Evolutionary conservation across 2,113 vertebrate species (phyloP).

Genomic region (Athene cunicularia): DNA sequence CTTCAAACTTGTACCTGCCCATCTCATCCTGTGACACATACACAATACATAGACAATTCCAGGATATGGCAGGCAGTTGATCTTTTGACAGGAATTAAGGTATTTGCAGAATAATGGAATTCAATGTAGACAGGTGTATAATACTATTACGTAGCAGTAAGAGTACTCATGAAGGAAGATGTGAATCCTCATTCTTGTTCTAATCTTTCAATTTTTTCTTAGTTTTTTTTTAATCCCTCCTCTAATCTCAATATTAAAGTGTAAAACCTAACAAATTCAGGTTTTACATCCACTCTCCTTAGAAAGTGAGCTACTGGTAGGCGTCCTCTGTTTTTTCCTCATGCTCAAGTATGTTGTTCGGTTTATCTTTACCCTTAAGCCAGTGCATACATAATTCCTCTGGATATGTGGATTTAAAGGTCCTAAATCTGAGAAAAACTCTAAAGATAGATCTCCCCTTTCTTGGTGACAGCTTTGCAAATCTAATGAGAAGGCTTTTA

Average conservation of each 20-base stretch:
- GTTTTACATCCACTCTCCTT: neutral
- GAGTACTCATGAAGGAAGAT: neutral
- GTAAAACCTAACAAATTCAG: neutral
- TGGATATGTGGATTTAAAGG: neutral
- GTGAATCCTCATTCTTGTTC: neutral
- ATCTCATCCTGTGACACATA: neutral
- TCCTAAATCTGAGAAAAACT: neutral
- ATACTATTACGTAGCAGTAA: neutral
- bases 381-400: neutral
- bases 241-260: neutral
- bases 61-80: neutral
- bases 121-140: neutral
- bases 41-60: neutral
- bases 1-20: neutral
- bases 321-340: neutral
- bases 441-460: neutral
- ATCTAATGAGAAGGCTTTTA: neutral
- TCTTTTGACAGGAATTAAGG: neutral
- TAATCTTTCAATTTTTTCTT: neutral
- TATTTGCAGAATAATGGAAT: neutral
- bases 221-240: neutral
- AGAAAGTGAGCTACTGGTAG: neutral
- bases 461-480: neutral
- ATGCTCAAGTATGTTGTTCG: neutral
- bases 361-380: neutral